These are phyloP conservation scores for Rhegmatorhina hoffmannsi DNA, from an alignment of 2,113 vertebrate species.

Conservation along the genomic window DNA sequence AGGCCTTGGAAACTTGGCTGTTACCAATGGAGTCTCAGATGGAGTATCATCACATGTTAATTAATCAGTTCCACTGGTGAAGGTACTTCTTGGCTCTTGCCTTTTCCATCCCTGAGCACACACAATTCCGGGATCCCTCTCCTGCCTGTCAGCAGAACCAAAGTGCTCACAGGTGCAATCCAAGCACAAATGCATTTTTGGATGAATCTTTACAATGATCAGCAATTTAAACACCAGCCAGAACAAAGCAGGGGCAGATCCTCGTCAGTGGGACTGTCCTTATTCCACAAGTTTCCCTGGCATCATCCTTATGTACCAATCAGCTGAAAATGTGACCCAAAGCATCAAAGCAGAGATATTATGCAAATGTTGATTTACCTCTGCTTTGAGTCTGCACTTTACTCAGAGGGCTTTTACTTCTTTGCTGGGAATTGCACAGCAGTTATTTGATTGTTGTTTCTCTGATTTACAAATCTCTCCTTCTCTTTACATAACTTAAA, in stretches of 20 bases:
- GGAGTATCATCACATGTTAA: rapidly evolving
- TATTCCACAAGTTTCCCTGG: neutral
- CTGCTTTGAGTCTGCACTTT: constrained; percentile 52
- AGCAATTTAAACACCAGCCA: neutral
- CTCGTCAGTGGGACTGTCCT: neutral
- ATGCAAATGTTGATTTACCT: constrained; percentile 32
- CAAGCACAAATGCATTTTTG: neutral
- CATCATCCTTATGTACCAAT: neutral
- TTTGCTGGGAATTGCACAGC: constrained; percentile 8
- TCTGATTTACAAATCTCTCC: constrained; percentile 62
- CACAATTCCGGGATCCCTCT: rapidly evolving
- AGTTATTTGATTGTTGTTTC: constrained; percentile 4
- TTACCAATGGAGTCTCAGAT: neutral
- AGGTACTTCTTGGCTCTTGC: neutral
- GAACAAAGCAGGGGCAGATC: neutral
- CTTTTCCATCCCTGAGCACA: neutral
- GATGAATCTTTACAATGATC: neutral
- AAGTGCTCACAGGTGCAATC: neutral
- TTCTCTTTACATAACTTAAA: constrained; percentile 33
- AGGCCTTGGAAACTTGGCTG: neutral
- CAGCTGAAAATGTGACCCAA: neutral
- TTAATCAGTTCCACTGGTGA: neutral
- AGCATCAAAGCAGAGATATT: constrained; percentile 25
- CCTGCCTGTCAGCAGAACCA: neutral
- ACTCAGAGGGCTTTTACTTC: constrained; percentile 25